These are phyloP conservation scores for Ficedula albicollis DNA, from an alignment of 2,797 vertebrate species.

Conservation along the genomic window DNA sequence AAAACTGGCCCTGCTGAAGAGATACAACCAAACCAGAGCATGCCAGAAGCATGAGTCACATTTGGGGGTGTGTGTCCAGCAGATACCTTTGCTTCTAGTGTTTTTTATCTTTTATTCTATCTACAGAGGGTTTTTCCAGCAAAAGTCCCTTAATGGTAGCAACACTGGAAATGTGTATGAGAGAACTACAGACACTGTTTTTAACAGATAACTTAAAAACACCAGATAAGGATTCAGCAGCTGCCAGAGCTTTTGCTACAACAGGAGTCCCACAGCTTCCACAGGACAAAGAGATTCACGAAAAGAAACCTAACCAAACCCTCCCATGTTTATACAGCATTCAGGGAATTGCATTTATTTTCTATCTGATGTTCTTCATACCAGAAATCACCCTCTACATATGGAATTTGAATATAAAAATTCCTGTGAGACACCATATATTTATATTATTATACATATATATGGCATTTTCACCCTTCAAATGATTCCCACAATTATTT, in stretches of 20 bases:
- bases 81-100: background rate
- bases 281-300: background rate
- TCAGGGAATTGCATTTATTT: constrained; percentile 7
- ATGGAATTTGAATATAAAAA: constrained; percentile 33
- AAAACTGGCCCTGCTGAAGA: background rate
- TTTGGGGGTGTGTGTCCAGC: background rate
- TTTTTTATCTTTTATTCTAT: background rate
- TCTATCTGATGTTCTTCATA: background rate
- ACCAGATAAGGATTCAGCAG: background rate
- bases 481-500: constrained; percentile 21
- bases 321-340: background rate
- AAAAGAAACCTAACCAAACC: accelerated
- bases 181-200: background rate
- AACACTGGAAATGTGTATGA: background rate
- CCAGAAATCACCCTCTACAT: background rate
- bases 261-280: background rate
- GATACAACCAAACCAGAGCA: background rate
- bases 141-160: background rate
- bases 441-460: constrained; percentile 1
- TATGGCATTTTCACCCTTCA: constrained; percentile 13
- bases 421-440: background rate
- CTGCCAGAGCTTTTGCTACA: background rate
- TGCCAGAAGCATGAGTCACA: background rate
- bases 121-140: accelerated
- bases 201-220: background rate